These are phyloP conservation scores for Drosophila merina DNA, from an alignment of 2,888 invertebrate species.

Conservation along the genomic window DNA sequence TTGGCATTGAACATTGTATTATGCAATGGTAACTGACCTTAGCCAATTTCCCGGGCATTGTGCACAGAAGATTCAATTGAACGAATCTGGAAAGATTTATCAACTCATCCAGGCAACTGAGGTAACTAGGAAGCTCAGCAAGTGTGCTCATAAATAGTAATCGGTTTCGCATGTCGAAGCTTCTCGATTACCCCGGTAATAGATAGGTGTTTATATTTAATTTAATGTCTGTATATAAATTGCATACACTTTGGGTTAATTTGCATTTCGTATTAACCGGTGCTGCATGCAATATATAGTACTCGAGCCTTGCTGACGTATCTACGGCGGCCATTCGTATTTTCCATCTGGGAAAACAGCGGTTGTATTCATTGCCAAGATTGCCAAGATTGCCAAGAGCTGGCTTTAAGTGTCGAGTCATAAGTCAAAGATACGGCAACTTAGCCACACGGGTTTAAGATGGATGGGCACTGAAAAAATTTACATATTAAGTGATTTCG, in stretches of 20 bases:
- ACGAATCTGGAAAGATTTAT: slow-evolving; percentile 8
- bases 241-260: slow-evolving; percentile 55
- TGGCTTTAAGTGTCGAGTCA: slow-evolving; percentile 25
- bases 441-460: slow-evolving; percentile 9
- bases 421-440: slow-evolving; percentile 34
- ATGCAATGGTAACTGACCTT: slow-evolving; percentile 56
- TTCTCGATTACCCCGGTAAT: slow-evolving; percentile 38
- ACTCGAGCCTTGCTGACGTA: slow-evolving; percentile 9
- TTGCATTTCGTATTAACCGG: slow-evolving; percentile 49
- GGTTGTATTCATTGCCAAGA: slow-evolving; percentile 62
- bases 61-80: slow-evolving; percentile 33
- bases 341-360: slow-evolving; percentile 37
- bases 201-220: slow-evolving; percentile 33
- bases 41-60: slow-evolving; percentile 57
- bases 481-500: not conserved
- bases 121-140: not conserved
- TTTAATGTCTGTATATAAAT: slow-evolving; percentile 49
- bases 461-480: not conserved
- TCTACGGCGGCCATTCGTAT: not conserved
- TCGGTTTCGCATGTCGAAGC: slow-evolving; percentile 14
- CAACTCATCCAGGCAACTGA: not conserved
- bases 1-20: slow-evolving; percentile 29
- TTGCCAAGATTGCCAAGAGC: slow-evolving; percentile 63
- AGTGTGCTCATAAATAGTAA: slow-evolving; percentile 22
- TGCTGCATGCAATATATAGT: slow-evolving; percentile 20